These are phyloP conservation scores for Noturus placidus DNA, from an alignment of 2,113 vertebrate genomes.

Conservation along the genomic window DNA sequence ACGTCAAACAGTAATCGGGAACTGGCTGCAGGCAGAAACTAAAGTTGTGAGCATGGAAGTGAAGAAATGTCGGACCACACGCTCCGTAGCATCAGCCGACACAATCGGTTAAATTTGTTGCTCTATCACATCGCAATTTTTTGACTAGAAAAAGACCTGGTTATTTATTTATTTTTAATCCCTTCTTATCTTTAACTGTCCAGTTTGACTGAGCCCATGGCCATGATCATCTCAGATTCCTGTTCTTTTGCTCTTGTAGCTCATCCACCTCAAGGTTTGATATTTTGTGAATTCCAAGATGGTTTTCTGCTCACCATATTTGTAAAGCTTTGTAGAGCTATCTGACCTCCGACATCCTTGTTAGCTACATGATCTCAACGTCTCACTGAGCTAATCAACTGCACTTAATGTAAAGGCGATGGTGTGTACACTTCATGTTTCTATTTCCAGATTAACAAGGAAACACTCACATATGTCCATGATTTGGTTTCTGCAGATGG, in stretches of 20 bases:
- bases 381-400: neutral
- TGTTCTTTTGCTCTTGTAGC: too few species aligned
- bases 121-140: too few species aligned
- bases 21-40: neutral
- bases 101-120: neutral
- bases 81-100: neutral
- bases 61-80: too few species aligned
- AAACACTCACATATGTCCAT: constrained; percentile 97
- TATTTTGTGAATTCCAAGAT: too few species aligned
- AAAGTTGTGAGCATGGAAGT: neutral
- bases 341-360: neutral
- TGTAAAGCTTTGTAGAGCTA: too few species aligned
- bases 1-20: neutral
- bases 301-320: too few species aligned
- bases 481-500: constrained; percentile 98
- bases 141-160: too few species aligned
- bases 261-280: too few species aligned
- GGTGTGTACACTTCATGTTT: neutral
- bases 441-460: neutral
- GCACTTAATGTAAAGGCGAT: neutral
- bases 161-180: neutral
- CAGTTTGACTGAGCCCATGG: too few species aligned
- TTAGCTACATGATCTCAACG: neutral
- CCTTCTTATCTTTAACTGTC: neutral
- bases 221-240: neutral